These are phyloP conservation scores for Drosophila kokeensis DNA, from an alignment of 2,888 invertebrate genomes.

Conservation along the genomic window DNA sequence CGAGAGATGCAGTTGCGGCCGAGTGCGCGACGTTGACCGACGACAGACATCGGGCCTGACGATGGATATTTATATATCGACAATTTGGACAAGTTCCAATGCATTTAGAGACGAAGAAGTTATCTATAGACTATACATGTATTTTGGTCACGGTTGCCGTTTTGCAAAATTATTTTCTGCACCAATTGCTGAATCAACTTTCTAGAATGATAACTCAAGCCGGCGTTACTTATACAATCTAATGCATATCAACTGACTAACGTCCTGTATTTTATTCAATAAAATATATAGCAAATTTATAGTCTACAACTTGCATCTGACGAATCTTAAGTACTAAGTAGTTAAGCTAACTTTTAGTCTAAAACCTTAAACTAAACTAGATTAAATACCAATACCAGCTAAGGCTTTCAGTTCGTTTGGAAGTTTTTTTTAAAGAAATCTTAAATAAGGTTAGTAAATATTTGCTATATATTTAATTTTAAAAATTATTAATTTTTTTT, in stretches of 20 bases:
- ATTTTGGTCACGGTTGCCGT: conserved; percentile 77
- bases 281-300: neutral
- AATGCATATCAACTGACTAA: neutral
- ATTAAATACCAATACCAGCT: neutral
- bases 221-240: conserved; percentile 12
- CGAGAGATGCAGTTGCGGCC: conserved; percentile 66
- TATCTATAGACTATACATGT: conserved; percentile 76
- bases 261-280: neutral
- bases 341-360: neutral
- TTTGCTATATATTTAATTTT: neutral
- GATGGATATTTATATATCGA: conserved; percentile 83
- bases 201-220: conserved; percentile 5
- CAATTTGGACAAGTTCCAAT: conserved; percentile 84
- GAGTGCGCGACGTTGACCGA: conserved; percentile 66
- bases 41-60: conserved; percentile 52
- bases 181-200: conserved; percentile 53
- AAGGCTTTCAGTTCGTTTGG: neutral
- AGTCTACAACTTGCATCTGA: neutral
- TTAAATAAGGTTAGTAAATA: neutral
- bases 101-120: conserved; percentile 80
- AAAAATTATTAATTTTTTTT: neutral
- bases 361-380: neutral
- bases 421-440: neutral
- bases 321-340: neutral
- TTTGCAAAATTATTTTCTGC: conserved; percentile 71